phyloP scores from a whole-genome alignment of 2,888 invertebrate genomes.

The Dione vanillae region DNA sequence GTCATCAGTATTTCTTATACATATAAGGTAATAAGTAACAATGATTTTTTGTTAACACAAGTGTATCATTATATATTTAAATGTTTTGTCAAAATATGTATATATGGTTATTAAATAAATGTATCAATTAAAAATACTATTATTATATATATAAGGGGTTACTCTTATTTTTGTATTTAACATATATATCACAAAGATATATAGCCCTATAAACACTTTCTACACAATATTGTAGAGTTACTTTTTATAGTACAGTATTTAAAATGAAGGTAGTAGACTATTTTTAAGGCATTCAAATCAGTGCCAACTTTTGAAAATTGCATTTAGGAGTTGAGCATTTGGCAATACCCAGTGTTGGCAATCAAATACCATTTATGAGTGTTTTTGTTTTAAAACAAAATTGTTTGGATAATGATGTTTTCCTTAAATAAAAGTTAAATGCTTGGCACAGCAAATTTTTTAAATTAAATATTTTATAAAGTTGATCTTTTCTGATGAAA shows the following conservation, averaged over 20 bases:
- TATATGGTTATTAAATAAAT: too few species aligned
- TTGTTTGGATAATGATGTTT: neutral
- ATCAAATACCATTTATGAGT: constrained; percentile 4
- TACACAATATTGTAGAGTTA: neutral
- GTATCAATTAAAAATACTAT: too few species aligned
- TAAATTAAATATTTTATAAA: too few species aligned
- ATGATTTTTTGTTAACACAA: neutral
- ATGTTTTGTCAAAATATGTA: too few species aligned
- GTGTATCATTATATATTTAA: neutral
- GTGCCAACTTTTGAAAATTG: constrained; percentile 26
- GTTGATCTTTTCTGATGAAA: too few species aligned
- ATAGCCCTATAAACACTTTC: too few species aligned
- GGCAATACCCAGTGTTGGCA: constrained; percentile 19
- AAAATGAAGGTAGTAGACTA: neutral
- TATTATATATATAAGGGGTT: too few species aligned
- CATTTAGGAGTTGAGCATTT: constrained; percentile 12
- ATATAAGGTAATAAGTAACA: constrained; percentile 1
- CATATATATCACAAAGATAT: too few species aligned
- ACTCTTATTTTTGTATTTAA: too few species aligned
- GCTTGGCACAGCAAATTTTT: too few species aligned
- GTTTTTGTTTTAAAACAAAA: constrained; percentile 17
- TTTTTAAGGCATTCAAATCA: constrained; percentile 6
- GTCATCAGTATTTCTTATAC: constrained; percentile 5
- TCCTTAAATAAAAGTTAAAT: neutral
- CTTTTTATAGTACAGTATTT: neutral